Base-by-base conservation (phyloP, 2,113 vertebrate species). In the Aix galericulata region DNA sequence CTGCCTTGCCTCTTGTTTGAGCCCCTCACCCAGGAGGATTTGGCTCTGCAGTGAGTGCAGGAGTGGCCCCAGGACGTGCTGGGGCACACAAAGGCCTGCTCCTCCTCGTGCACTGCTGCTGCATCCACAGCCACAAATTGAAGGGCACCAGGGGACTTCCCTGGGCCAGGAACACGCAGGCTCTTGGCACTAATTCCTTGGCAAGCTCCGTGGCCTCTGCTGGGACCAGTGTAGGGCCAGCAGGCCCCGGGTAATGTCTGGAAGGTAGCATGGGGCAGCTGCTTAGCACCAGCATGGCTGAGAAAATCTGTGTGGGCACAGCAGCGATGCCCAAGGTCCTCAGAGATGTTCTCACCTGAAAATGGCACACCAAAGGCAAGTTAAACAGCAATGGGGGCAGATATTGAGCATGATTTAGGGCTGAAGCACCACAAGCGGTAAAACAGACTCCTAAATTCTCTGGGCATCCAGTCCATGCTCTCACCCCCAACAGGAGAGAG, bases 51-150 rank as follows among this genome's bases (percentile, higher is more conserved):
- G 17, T 0, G 3, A 68, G 32, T 4, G 11, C 42, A 23, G 34
- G 13, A 40, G 56, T 52, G 48, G 38, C 17, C 27, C 27, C 16
- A 5, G 0, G 52, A 27, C 14, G 16, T 2, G 10, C 52, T 31
- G 23, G 32, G 23, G 17, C 8, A 13, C 0, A 7, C 52, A 29
- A 72, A 79, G 27, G 29, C 14, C 18, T 8, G 34, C 52, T 9
- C 52, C 40, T 62, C 13, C 46, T 42, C 44, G 2, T 1, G 14
- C 25, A 36, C 11, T 2, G 0, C 3, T 20, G 42, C 31, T 55
- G 9, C 3, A 1, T n/a, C 58, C 5, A 0, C 13, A 46, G 1
- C 31, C 12, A 0, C 21, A 31, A 56, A 88, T 0, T 16, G 32
- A 73, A 32, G 40, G 8, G 42, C 59, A 13, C 18, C 27, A 59